Conservation (phyloP, 2,113 vertebrate species). For the Odontesthes bonariensis region DNA sequence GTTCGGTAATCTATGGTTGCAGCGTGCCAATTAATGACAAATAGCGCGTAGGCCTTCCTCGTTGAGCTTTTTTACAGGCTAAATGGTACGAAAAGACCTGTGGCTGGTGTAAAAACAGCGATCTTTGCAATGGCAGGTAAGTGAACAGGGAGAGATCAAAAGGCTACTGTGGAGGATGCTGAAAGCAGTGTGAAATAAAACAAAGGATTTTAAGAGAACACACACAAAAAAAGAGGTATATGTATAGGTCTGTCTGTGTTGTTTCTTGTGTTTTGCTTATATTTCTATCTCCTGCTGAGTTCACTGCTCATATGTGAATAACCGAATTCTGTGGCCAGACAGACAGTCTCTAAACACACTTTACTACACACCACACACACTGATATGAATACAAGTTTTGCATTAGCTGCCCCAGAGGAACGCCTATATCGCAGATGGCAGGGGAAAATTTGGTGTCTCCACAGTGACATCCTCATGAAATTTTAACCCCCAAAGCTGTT, state of each 20-base stretch:
- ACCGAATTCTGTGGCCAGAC: slow-evolving; percentile 37
- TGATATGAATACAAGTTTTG: slow-evolving; percentile 33
- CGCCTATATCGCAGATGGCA: slow-evolving; percentile 66
- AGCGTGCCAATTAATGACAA: slow-evolving; percentile 69
- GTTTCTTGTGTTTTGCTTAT: slow-evolving; percentile 31
- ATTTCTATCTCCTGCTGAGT: slow-evolving; percentile 36
- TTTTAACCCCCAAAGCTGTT: slow-evolving; percentile 43
- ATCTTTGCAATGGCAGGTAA: slow-evolving; percentile 24
- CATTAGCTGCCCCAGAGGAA: slow-evolving; percentile 62
- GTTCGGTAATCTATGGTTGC: slow-evolving; percentile 76
- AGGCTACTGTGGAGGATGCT: slow-evolving; percentile 27
- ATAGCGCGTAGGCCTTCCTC: slow-evolving; percentile 42
- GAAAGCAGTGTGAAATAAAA: slow-evolving; percentile 47
- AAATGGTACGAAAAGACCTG: slow-evolving; percentile 33
- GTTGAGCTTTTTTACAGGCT: slow-evolving; percentile 43
- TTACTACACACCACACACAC: slow-evolving; percentile 22
- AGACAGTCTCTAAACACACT: slow-evolving; percentile 39
- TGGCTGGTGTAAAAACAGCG: neutral
- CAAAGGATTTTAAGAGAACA: slow-evolving; percentile 37
- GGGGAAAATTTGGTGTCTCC: slow-evolving; percentile 55
- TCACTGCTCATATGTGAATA: slow-evolving; percentile 62
- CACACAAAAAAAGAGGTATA: slow-evolving; percentile 22
- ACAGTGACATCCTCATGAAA: slow-evolving; percentile 71
- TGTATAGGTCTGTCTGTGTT: slow-evolving; percentile 29
- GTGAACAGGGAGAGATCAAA: slow-evolving; percentile 36